phyloP scores from a whole-genome alignment of 2,113 vertebrate species.

The Alouatta palliata region DNA sequence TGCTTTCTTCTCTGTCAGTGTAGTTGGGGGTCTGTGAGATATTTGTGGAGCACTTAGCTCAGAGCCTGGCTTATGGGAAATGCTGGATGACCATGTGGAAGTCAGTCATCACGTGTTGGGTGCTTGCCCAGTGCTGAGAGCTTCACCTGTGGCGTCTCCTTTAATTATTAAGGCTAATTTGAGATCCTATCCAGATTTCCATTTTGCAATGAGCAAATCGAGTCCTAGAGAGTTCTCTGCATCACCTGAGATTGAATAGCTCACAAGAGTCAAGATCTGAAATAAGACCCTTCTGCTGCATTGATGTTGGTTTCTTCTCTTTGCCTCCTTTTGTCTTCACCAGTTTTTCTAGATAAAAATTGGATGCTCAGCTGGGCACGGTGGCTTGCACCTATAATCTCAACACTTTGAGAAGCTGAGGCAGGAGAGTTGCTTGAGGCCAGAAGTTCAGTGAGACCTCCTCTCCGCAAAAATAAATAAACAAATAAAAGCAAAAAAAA shows the following conservation, averaged over 20 bases:
- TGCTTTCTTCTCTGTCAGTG: neutral
- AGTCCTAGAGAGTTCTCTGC: neutral
- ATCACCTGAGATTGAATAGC: neutral
- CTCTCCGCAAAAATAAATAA: too few species aligned
- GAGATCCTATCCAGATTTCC: neutral
- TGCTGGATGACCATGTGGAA: accelerated
- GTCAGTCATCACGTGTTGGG: neutral
- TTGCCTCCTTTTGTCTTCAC: neutral
- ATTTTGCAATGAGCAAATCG: neutral
- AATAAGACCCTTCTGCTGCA: neutral
- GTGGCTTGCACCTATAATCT: too few species aligned
- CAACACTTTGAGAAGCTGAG: too few species aligned
- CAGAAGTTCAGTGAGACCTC: too few species aligned
- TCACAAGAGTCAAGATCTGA: neutral
- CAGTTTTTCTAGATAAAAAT: constrained; percentile 25
- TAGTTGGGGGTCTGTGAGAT: neutral
- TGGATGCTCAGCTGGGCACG: neutral
- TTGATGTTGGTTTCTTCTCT: neutral
- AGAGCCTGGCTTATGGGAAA: neutral
- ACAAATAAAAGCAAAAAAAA: too few species aligned
- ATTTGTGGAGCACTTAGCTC: neutral
- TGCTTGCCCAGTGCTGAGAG: accelerated
- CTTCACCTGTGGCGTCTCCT: neutral
- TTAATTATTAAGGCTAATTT: neutral
- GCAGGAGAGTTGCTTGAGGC: too few species aligned